phyloP scores from a whole-genome alignment of 2,113 vertebrate genomes.

The Zosterops lateralis region DNA sequence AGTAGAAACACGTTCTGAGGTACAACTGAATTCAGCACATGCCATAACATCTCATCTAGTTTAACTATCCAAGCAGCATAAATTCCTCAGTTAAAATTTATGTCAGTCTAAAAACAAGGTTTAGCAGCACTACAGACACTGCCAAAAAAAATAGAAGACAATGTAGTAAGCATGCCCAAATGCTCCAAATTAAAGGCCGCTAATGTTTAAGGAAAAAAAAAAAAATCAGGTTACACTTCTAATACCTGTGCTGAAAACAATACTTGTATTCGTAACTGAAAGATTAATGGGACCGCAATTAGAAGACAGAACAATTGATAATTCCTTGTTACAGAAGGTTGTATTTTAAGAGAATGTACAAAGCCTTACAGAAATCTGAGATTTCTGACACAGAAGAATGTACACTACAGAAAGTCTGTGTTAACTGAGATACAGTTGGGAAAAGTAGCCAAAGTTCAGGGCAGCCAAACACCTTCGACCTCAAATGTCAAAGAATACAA shows the following conservation, averaged over 20 bases:
- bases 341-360: neutral
- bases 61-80: neutral
- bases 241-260: neutral
- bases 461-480: neutral
- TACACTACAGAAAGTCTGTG: too few species aligned
- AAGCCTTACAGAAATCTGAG: neutral
- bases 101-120: neutral
- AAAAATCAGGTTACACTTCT: neutral
- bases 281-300: neutral
- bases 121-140: neutral
- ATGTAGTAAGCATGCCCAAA: neutral
- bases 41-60: neutral
- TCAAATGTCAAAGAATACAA: neutral
- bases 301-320: neutral
- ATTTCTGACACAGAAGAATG: neutral
- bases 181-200: neutral
- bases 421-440: neutral
- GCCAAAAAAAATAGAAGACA: neutral
- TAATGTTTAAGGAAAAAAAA: neutral
- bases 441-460: neutral
- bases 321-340: neutral
- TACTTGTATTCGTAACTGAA: neutral
- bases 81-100: neutral
- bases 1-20: neutral
- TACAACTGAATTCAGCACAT: neutral